Evolutionary conservation across 1,140 invertebrate species (phyloP).

Genomic region (Diuraphis noxia): DNA sequence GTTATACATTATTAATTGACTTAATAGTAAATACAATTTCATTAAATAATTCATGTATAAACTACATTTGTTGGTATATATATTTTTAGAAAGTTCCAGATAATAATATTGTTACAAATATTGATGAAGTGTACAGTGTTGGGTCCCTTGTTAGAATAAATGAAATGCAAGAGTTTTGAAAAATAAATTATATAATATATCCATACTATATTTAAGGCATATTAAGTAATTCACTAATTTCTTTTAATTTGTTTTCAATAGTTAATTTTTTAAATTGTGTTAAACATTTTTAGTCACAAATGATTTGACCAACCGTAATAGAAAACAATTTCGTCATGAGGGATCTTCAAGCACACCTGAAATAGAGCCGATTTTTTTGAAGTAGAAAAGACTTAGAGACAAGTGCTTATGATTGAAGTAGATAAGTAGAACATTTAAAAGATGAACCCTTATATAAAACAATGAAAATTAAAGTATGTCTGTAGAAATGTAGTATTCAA

Average conservation of each 20-base stretch:
- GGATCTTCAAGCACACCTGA: neutral
- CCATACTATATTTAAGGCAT: slow-evolving; percentile 91
- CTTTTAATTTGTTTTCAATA: neutral
- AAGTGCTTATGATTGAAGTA: slow-evolving; percentile 90
- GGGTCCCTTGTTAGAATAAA: slow-evolving; percentile 98
- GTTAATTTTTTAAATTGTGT: neutral
- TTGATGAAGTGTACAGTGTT: slow-evolving; percentile 87
- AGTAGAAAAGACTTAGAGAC: slow-evolving; percentile 57
- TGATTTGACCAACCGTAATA: slow-evolving; percentile 16
- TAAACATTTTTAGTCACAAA: neutral
- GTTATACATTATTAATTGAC: neutral
- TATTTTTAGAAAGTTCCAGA: slow-evolving; percentile 42
- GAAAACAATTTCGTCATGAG: slow-evolving; percentile 7
- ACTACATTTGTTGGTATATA: no score
- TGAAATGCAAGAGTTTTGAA: slow-evolving; percentile 95
- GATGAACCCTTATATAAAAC: slow-evolving; percentile 89
- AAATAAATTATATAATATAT: slow-evolving; percentile 84
- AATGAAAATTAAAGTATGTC: slow-evolving; percentile 86
- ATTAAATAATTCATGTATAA: neutral
- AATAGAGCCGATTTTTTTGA: neutral
- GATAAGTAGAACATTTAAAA: slow-evolving; percentile 90
- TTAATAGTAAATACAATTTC: neutral
- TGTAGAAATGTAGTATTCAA: neutral
- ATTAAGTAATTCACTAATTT: slow-evolving; percentile 65
- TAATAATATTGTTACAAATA: slow-evolving; percentile 52